Evolutionary conservation across 1,140 invertebrate genomes (phyloP).

Genomic region (Triops cancriformis): DNA sequence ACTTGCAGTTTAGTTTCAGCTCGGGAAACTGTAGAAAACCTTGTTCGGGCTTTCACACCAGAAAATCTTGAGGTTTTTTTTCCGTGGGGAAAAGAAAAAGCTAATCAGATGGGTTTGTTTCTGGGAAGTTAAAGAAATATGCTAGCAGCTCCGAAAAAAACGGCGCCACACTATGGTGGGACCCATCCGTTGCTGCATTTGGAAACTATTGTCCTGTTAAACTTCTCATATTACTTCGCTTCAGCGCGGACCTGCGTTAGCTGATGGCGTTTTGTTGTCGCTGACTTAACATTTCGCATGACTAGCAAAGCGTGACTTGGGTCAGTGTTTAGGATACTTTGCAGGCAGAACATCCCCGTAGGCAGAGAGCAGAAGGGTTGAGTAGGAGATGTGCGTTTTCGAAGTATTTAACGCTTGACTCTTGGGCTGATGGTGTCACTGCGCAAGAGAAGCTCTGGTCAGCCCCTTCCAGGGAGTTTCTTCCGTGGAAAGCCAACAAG

Average conservation of each 20-base stretch:
- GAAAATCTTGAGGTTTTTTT: no score
- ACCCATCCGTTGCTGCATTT: not conserved
- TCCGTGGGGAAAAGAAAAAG: not conserved
- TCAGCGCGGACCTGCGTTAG: not conserved
- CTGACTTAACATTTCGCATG: not conserved
- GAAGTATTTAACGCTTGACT: no score
- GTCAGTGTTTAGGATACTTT: not conserved
- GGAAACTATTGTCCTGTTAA: not conserved
- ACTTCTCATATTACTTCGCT: not conserved
- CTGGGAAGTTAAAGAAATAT: not conserved
- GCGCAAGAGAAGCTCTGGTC: no score
- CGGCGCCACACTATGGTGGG: not conserved
- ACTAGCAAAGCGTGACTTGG: not conserved
- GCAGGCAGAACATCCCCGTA: not conserved
- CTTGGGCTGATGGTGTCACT: no score
- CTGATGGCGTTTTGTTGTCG: not conserved
- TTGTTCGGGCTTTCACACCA: no score
- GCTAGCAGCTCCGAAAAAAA: not conserved
- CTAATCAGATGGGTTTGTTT: not conserved
- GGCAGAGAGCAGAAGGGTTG: not conserved
- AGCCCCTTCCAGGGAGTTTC: no score
- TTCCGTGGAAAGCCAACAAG: no score
- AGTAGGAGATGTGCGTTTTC: not conserved
- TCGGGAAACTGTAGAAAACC: not conserved
- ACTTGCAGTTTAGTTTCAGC: not conserved